Conservation (phyloP, 1,140 invertebrate species). For the Batillaria attramentaria region DNA sequence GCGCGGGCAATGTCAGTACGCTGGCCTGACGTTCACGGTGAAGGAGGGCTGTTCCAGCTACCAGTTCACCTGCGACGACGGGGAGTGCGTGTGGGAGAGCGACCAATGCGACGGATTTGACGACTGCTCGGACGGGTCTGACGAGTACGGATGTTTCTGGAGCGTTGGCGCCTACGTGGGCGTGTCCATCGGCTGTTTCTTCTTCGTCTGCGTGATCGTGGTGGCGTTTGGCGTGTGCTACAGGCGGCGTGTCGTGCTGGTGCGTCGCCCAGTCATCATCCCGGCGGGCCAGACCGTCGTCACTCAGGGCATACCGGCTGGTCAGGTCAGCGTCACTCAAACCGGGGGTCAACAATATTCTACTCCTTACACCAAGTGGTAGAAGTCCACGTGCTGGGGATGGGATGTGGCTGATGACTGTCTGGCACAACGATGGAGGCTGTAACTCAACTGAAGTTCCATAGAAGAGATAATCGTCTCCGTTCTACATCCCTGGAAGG, state of each 20-base stretch:
- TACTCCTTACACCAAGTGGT: too few relatives aligned
- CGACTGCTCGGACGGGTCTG: not conserved
- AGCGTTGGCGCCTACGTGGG: not conserved
- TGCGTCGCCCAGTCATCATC: not conserved
- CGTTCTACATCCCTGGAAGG: too few relatives aligned
- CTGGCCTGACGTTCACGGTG: not conserved
- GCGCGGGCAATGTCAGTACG: not conserved
- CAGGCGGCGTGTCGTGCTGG: not conserved
- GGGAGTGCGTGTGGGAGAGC: not conserved
- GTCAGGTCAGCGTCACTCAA: too few relatives aligned
- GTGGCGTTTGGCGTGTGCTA: not conserved
- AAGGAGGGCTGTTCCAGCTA: not conserved
- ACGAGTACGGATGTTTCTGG: conserved; percentile 5
- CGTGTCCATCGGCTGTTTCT: not conserved
- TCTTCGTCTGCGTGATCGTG: not conserved
- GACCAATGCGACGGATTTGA: not conserved
- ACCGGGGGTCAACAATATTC: too few relatives aligned
- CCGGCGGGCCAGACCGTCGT: not conserved
- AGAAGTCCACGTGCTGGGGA: too few relatives aligned
- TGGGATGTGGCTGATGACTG: too few relatives aligned
- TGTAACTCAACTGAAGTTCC: too few relatives aligned
- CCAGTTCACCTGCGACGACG: conserved; percentile 1
- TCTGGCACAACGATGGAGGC: too few relatives aligned
- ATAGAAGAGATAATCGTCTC: too few relatives aligned
- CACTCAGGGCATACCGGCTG: conserved; percentile 3